Percentiles rank a stretch among this genome's conserved stretches.
phyloP scores from a whole-genome alignment of 2,113 vertebrate species.

The Gadus macrocephalus region DNA sequence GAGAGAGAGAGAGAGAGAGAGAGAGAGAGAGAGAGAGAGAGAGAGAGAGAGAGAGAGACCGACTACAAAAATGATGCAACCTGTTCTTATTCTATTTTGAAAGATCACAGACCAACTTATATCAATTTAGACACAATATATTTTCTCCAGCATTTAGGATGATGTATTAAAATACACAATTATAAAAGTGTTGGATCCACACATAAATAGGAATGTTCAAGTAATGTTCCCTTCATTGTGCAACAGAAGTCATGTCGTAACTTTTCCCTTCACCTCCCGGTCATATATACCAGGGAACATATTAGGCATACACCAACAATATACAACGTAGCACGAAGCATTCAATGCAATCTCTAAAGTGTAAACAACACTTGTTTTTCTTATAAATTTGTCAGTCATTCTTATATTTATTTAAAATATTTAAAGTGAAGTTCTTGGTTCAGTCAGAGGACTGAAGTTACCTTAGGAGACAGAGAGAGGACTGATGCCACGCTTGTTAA shows the following conservation, averaged over 20 bases:
- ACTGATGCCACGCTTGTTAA: conserved; percentile 42
- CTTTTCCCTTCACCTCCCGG: not conserved
- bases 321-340: not conserved
- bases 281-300: not conserved
- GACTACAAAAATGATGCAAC: not conserved
- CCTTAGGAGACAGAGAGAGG: not conserved
- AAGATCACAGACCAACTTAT: not conserved
- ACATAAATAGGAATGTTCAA: not conserved
- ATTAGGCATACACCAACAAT: not conserved
- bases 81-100: not conserved
- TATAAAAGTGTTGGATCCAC: not conserved
- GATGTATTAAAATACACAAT: not conserved
- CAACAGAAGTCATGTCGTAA: not conserved
- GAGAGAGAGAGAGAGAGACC: not conserved
- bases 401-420: no score
- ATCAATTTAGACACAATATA: not conserved
- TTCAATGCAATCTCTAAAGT: not conserved
- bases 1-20: not conserved
- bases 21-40: no score
- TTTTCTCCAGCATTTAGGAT: not conserved
- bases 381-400: not conserved
- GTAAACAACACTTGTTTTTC: not conserved
- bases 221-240: not conserved
- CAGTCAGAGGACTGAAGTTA: no score
- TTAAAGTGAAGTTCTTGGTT: no score